Evolutionary conservation across 2,888 invertebrate genomes (phyloP), one percentile per base, ranked within the genome.

Genomic region (Abrostola tripartita): DNA sequence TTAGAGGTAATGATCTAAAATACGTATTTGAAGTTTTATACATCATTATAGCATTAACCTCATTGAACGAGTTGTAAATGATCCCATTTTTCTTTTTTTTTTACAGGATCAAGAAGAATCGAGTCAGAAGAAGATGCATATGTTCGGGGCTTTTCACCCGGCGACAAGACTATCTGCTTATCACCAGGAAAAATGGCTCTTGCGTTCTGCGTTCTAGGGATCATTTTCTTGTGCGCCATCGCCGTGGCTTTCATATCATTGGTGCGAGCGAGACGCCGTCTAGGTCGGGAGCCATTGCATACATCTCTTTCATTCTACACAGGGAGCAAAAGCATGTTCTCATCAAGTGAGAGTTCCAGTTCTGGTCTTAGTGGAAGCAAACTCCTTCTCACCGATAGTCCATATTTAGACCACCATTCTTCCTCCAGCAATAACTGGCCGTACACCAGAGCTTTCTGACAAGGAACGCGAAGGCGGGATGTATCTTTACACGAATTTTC

Each of bases 131-230:
- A 92, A 78, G 91, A 92, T 38, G 90, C 92, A 68, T 89, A 90
- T 66, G 86, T 90, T 5, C 83, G 92, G 52, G 88, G 92, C 5
- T 94, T 94, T 71, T 94, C 94, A 9, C 95, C 96, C 5, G 95
- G 95, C 62, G 96, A 96, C 82, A 95, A 95, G 76, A 96, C 96
- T 5, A 95, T 97, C 53, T 97, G 97, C 83, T 93, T 97, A 71
- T 97, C 97, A 9, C 96, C 97, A 12, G 96, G 97, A 7, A 97
- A 96, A 92, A 95, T 97, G 95, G 97, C 97, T 10, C 92, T 97
- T 55, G 96, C 97, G 0, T 97, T 97, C 83, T 97, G 97, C 82
- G 92, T 97, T 0, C 88, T 97, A 78, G 97, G 97, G 6, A 88
- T 97, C 6, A 96, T 97, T 71, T 97, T 97, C 86, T 90, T 97